These are phyloP conservation scores for Brachyhypopomus gauderio DNA, from an alignment of 2,113 vertebrate genomes.

Conservation along the genomic window DNA sequence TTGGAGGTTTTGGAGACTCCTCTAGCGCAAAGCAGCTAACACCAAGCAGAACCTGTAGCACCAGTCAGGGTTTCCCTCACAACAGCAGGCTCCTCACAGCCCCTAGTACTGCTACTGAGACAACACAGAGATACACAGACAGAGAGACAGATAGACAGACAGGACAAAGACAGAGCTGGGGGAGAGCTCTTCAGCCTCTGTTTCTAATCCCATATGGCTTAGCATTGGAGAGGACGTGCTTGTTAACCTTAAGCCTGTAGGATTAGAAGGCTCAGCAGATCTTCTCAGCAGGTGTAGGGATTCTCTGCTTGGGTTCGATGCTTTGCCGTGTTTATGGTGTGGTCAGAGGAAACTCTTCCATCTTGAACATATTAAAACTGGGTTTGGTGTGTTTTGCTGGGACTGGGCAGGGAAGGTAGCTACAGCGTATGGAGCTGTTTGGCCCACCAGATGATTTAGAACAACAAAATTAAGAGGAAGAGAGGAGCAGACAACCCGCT, in stretches of 20 bases:
- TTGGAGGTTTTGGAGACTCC: background rate
- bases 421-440: too few relatives aligned
- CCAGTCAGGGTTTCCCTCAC: background rate
- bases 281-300: background rate
- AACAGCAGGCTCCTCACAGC: background rate
- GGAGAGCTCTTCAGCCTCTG: background rate
- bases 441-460: constrained; percentile 8
- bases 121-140: background rate
- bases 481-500: constrained; percentile 2
- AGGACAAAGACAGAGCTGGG: constrained; percentile 1
- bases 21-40: background rate
- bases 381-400: too few relatives aligned
- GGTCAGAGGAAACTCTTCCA: background rate
- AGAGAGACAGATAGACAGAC: background rate
- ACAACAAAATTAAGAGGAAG: constrained; percentile 15
- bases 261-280: background rate
- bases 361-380: constrained; percentile 34
- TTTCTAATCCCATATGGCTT: background rate
- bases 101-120: background rate
- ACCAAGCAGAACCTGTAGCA: constrained; percentile 6
- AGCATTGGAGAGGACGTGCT: background rate
- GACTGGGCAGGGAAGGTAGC: too few relatives aligned
- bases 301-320: background rate
- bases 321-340: background rate
- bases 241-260: background rate